Evolutionary conservation across 1,140 invertebrate genomes (phyloP).

Genomic region (Anastrepha ludens): DNA sequence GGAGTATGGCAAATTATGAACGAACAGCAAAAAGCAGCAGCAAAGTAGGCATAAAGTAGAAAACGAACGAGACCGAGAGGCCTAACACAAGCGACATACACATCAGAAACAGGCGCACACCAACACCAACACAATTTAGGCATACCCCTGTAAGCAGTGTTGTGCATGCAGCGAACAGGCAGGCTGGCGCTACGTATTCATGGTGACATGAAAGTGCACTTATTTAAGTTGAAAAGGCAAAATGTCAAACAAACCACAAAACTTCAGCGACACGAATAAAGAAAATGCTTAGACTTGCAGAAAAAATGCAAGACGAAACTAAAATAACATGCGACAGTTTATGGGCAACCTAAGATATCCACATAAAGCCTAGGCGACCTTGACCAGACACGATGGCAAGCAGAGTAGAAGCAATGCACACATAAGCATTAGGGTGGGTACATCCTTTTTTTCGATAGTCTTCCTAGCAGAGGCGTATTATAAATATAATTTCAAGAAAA

Average conservation of each 20-base stretch:
- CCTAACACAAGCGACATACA: not conserved
- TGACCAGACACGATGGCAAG: not conserved
- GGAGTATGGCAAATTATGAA: not conserved
- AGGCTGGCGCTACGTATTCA: not conserved
- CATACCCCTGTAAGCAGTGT: not conserved
- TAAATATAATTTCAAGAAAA: too few species aligned
- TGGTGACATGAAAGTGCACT: conserved; percentile 35
- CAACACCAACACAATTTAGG: not conserved
- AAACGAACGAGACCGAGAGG: not conserved
- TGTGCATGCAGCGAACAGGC: not conserved
- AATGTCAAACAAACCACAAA: conserved; percentile 50
- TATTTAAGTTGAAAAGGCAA: conserved; percentile 43
- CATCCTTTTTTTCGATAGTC: too few species aligned
- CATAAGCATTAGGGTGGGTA: too few species aligned
- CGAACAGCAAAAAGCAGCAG: not conserved
- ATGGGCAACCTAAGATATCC: not conserved
- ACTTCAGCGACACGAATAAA: not conserved
- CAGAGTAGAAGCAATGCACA: too few species aligned
- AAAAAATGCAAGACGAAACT: not conserved
- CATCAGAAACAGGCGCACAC: not conserved
- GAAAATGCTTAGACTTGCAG: not conserved
- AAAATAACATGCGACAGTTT: not conserved
- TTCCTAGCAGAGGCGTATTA: too few species aligned
- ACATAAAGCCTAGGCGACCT: not conserved
- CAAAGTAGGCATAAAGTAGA: conserved; percentile 22